phyloP scores from a whole-genome alignment of 2,888 invertebrate species.

The Netelia melanura region DNA sequence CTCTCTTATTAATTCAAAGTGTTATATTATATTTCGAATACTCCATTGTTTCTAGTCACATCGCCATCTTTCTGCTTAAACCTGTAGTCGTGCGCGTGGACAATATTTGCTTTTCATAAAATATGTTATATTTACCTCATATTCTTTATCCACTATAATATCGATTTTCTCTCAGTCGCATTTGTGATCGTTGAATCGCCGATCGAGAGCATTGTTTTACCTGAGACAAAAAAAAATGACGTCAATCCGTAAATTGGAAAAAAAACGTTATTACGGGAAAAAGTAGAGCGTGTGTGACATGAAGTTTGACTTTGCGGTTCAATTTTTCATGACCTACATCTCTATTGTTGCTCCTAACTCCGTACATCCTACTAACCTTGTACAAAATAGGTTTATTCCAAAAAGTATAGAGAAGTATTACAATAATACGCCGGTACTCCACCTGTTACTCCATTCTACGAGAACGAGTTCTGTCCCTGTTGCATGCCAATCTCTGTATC shows the following conservation, averaged over 20 bases:
- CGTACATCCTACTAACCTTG: neutral
- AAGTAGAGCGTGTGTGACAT: neutral
- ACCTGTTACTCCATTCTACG: neutral
- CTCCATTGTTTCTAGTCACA: no score
- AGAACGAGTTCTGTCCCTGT: slow-evolving; percentile 13
- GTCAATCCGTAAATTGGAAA: neutral
- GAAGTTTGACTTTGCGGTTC: neutral
- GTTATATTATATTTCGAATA: no score
- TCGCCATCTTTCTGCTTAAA: no score
- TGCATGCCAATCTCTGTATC: slow-evolving; percentile 7
- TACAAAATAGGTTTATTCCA: neutral
- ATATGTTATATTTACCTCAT: no score
- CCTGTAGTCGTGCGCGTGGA: no score
- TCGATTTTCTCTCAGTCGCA: no score
- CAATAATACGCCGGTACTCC: neutral
- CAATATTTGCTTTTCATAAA: no score
- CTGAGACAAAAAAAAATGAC: neutral
- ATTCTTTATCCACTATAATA: no score
- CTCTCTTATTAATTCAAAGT: no score
- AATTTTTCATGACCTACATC: neutral
- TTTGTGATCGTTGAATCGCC: neutral
- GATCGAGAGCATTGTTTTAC: neutral
- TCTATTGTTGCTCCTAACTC: neutral
- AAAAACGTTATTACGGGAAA: neutral
- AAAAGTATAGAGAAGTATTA: neutral